Conservation (phyloP, 2,113 vertebrate species). For the Cebus imitator region DNA sequence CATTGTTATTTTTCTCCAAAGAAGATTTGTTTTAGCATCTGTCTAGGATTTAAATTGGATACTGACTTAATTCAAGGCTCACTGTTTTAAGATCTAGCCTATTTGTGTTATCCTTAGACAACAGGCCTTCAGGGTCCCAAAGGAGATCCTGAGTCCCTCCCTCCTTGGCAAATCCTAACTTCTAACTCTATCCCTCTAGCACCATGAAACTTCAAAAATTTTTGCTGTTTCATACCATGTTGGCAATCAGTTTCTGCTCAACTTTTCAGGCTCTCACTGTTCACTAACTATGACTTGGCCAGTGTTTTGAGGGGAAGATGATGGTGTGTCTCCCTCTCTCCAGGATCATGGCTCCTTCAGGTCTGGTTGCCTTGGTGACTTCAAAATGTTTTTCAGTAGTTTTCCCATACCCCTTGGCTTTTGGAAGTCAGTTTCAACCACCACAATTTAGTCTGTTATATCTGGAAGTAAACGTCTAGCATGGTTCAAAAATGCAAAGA, state of each 20-base stretch:
- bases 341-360: neutral
- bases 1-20: neutral
- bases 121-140: neutral
- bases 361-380: neutral
- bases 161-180: neutral
- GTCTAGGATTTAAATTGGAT: neutral
- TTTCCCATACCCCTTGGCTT: neutral
- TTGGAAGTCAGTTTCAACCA: neutral
- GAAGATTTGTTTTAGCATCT: neutral
- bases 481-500: neutral
- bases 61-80: neutral
- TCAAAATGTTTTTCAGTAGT: neutral
- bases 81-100: neutral
- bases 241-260: neutral
- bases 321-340: neutral
- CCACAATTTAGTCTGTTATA: neutral
- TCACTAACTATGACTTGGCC: neutral
- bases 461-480: neutral
- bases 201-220: neutral
- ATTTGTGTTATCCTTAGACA: neutral
- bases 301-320: neutral
- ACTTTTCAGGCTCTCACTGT: neutral
- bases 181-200: neutral
- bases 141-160: neutral
- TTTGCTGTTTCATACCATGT: neutral